Evolutionary conservation across 1,140 invertebrate species (phyloP).

Genomic region (Leptestheria dahalacensis): DNA sequence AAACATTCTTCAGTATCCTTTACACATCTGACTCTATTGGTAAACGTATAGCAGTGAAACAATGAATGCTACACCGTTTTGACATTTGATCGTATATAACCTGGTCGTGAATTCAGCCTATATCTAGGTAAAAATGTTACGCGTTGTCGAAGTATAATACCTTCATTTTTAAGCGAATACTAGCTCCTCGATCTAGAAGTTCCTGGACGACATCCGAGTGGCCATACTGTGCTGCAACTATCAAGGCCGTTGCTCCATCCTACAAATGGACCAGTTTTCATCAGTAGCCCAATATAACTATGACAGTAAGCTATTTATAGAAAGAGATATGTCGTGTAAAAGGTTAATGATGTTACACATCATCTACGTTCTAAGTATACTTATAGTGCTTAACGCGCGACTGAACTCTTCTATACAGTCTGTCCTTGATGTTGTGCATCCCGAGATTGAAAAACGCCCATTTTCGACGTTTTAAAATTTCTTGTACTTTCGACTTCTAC

Average conservation of each 20-base stretch:
- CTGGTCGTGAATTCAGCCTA: not conserved
- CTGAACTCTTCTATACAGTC: no score
- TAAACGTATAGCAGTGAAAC: not conserved
- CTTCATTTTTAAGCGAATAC: conserved; percentile 74
- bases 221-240: conserved; percentile 81
- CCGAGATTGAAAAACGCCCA: no score
- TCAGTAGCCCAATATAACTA: not conserved
- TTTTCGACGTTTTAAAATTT: no score
- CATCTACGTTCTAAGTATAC: no score
- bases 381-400: no score
- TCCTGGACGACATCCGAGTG: conserved; percentile 72
- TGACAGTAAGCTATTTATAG: conserved; percentile 2
- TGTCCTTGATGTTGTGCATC: no score
- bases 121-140: not conserved
- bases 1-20: not conserved
- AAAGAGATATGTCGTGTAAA: no score
- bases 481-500: no score
- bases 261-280: conserved; percentile 25
- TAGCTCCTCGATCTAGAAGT: conserved; percentile 57
- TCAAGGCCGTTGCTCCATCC: conserved; percentile 82
- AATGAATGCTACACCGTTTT: not conserved
- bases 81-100: not conserved
- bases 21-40: not conserved
- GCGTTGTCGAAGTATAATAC: conserved; percentile 30
- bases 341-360: no score